Evolutionary conservation across 2,888 invertebrate genomes (phyloP).

Genomic region (Sthenelais limicola): DNA sequence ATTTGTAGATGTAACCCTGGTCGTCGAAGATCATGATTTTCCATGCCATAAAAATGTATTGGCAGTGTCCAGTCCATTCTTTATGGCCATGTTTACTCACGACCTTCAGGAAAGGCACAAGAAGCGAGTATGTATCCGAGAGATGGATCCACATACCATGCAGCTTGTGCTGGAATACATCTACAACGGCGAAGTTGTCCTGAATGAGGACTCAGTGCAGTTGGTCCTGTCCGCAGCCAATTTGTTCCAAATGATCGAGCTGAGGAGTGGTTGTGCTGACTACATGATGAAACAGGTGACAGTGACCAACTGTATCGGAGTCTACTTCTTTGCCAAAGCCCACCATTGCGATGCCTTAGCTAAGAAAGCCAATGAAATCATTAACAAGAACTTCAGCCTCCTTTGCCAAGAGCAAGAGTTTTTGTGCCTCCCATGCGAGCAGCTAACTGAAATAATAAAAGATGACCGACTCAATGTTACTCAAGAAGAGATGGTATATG

Average conservation of each 20-base stretch:
- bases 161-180: slow-evolving; percentile 67
- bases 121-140: slow-evolving; percentile 62
- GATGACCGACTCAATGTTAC: slow-evolving; percentile 67
- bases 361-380: slow-evolving; percentile 61
- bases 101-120: slow-evolving; percentile 64
- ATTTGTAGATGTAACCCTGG: slow-evolving; percentile 66
- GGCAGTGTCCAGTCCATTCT: slow-evolving; percentile 69
- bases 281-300: slow-evolving; percentile 69
- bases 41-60: slow-evolving; percentile 68
- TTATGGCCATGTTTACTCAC: slow-evolving; percentile 69
- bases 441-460: slow-evolving; percentile 66
- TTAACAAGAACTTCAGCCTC: slow-evolving; percentile 53
- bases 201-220: slow-evolving; percentile 68
- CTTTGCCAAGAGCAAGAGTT: slow-evolving; percentile 67
- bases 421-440: slow-evolving; percentile 65
- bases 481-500: slow-evolving; percentile 65
- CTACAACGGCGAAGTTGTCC: slow-evolving; percentile 63
- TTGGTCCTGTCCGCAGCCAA: slow-evolving; percentile 68
- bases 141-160: slow-evolving; percentile 65
- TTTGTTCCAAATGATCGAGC: slow-evolving; percentile 66
- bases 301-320: slow-evolving; percentile 67
- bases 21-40: slow-evolving; percentile 61
- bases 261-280: slow-evolving; percentile 67
- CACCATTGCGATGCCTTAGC: slow-evolving; percentile 65
- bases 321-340: slow-evolving; percentile 69